Conservation (phyloP, 2,888 invertebrate genomes). For the Oxytorus armatus region DNA sequence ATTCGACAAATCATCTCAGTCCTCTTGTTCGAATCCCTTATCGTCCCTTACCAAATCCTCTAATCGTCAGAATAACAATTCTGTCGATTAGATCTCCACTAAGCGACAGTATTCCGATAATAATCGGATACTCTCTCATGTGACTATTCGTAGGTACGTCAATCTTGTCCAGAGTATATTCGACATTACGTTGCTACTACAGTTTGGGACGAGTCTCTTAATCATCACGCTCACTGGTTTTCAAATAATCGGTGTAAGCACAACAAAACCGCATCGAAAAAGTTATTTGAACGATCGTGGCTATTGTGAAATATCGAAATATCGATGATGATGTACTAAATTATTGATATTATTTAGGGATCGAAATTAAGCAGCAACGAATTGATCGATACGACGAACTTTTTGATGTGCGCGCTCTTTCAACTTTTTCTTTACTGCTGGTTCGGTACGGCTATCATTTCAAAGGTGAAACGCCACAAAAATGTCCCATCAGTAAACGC, state of each 20-base stretch:
- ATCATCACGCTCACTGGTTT: constrained; percentile 65
- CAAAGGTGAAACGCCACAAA: no score
- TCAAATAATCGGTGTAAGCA: constrained; percentile 65
- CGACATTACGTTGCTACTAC: constrained; percentile 63
- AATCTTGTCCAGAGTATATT: constrained; percentile 64
- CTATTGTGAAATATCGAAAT: neutral
- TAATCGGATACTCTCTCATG: no score
- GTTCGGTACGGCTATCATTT: constrained; percentile 66
- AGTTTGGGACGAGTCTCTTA: constrained; percentile 65
- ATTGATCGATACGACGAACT: constrained; percentile 58
- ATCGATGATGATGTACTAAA: neutral
- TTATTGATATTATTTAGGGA: constrained; percentile 17
- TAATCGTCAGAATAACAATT: no score
- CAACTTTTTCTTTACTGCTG: constrained; percentile 69
- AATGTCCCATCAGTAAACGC: no score
- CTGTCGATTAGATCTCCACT: no score
- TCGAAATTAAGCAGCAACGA: constrained; percentile 49
- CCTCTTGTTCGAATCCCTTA: no score
- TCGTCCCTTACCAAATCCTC: no score
- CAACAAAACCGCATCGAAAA: no score
- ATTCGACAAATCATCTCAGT: no score
- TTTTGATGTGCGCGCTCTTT: constrained; percentile 59
- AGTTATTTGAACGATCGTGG: neutral
- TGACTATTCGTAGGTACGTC: constrained; percentile 50
- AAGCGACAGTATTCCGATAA: no score